A percentile compares a stretch with the other conserved stretches of the same genome.
These are phyloP conservation scores for Molossus molossus DNA, from an alignment of 2,797 vertebrate genomes.

Conservation along the genomic window DNA sequence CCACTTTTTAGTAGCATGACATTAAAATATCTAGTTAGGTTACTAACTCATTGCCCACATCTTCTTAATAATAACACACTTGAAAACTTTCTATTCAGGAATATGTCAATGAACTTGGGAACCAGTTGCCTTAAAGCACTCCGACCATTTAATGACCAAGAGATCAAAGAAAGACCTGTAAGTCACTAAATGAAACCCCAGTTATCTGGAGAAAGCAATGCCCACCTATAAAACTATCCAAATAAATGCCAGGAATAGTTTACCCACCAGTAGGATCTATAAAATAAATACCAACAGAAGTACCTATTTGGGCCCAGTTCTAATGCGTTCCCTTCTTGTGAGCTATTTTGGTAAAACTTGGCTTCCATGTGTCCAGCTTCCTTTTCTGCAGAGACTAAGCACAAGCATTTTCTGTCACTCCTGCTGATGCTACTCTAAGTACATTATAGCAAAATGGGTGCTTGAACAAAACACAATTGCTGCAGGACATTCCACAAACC, in stretches of 20 bases:
- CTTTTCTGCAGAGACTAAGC: constrained; percentile 38
- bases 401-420: constrained; percentile 25
- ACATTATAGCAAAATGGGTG: constrained; percentile 5
- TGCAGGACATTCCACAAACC: not conserved
- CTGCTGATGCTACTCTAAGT: constrained; percentile 29
- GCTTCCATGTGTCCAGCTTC: not conserved
- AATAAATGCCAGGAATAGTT: constrained; percentile 34
- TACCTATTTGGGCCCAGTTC: not conserved
- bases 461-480: not conserved
- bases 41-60: not conserved
- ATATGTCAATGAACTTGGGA: not conserved
- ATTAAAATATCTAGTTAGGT: constrained; percentile 32
- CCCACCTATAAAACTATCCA: not conserved
- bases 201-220: not conserved
- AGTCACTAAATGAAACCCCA: not conserved
- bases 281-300: constrained; percentile 71
- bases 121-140: not conserved
- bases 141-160: not conserved
- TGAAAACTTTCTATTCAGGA: not conserved
- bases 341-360: constrained; percentile 53
- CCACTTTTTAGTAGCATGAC: not conserved
- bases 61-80: not conserved
- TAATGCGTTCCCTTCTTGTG: not conserved
- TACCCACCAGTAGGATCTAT: constrained; percentile 30
- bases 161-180: not conserved